Evolutionary conservation across 2,797 vertebrate species (phyloP).

Genomic region (Macrochelys suwanniensis): DNA sequence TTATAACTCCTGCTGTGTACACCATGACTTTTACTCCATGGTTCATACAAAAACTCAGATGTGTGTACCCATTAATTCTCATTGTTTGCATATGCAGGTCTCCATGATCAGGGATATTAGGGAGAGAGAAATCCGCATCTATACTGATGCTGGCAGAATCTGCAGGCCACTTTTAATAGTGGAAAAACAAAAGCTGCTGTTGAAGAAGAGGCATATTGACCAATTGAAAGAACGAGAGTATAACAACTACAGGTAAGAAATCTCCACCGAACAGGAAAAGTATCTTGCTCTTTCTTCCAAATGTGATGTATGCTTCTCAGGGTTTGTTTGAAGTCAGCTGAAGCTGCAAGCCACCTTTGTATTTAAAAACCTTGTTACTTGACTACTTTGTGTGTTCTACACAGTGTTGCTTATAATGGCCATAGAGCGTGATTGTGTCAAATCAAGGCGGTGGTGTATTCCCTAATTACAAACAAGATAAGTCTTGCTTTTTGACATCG

Average conservation of each 20-base stretch:
- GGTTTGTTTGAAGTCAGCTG: neutral
- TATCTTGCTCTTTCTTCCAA: neutral
- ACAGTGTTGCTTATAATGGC: neutral
- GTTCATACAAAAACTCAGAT: neutral
- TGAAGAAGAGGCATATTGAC: slow-evolving; percentile 98
- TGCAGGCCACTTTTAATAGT: slow-evolving; percentile 96
- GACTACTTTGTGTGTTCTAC: neutral
- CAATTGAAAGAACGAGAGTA: slow-evolving; percentile 98
- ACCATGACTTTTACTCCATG: neutral
- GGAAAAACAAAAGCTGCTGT: slow-evolving; percentile 95
- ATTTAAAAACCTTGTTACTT: neutral
- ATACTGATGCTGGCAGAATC: slow-evolving; percentile 96
- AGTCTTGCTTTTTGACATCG: neutral
- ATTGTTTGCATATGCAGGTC: slow-evolving; percentile 83
- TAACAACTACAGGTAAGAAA: slow-evolving; percentile 95
- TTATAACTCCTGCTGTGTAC: neutral
- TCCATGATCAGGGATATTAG: slow-evolving; percentile 98
- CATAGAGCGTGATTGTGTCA: neutral
- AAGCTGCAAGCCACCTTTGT: neutral
- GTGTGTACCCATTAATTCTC: accelerated
- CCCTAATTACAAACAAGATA: neutral
- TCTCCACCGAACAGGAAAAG: neutral
- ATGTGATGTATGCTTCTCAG: neutral
- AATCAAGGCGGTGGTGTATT: neutral
- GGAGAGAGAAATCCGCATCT: slow-evolving; percentile 97